Evolutionary conservation across 2,888 invertebrate species (phyloP), one percentile per base, ranked within the genome.

Genomic region (Coenonympha glycerion): DNA sequence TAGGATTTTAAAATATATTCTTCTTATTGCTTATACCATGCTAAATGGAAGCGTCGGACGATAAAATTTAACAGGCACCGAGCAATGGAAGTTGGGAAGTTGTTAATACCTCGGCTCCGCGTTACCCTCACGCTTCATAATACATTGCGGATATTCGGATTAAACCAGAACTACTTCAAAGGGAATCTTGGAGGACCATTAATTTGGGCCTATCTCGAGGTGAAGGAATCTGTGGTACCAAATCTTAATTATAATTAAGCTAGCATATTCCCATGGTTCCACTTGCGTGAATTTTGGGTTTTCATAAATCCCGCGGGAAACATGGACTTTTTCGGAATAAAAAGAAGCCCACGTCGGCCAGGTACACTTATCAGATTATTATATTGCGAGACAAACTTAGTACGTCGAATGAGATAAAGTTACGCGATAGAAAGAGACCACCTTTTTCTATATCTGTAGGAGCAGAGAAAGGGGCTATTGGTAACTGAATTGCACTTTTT

Each of bases 51-150:
- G 33, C 19, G 18, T 36, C 9, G 11, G 36, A 22, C 15, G 45
- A 53, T 53, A 49, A 49, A 49, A 49, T 49, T 26, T 41, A 42
- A 47, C 31, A 49, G 11, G 15, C 22, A 33, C 44, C 11, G 8
- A 11, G 30, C 31, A 39, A 46, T 40, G 28, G 40, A 49, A 45
- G 49, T 46, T 49, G n/a, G 6, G 30, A 49, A 53, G 53, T 42
- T 49, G 49, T 46, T 49, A 49, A 49, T 41, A 45, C 41, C 45
- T 21, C 30, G 30, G 24, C 13, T 5, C 21, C 22, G 30, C 30
- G 46, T 21, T 40, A 24, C 19, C 16, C 16, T 26, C 40, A 40
- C 26, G 39, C 22, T 51, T 46, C 19, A 34, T 26, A 28, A n/a
- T 11, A 8, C 26, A 46, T 41, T 28, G 18, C 28, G 11, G 30